Conservation (phyloP, 2,113 vertebrate genomes). For the Fregetta grallaria region DNA sequence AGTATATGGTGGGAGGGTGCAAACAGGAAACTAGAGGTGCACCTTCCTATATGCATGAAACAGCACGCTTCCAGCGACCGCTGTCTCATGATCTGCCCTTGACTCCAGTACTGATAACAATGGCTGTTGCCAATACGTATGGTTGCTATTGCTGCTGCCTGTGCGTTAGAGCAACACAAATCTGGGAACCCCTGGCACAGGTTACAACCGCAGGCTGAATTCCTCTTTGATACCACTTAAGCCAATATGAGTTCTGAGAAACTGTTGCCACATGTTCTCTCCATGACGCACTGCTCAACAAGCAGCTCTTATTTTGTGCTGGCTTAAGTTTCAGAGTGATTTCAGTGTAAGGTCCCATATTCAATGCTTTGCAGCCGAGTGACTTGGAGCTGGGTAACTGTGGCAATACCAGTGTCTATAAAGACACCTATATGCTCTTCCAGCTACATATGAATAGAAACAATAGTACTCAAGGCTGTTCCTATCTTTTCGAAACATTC, state of each 20-base stretch:
- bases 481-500: not conserved
- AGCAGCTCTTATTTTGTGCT: not conserved
- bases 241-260: constrained; percentile 36
- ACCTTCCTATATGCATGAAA: fast-evolving
- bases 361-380: not conserved
- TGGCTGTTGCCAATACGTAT: not conserved
- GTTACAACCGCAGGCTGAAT: constrained; percentile 18
- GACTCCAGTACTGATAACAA: not conserved
- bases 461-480: not conserved
- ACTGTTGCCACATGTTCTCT: not conserved
- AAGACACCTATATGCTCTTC: not conserved
- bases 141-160: not conserved
- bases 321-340: not conserved
- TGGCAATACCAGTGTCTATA: not conserved
- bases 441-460: not conserved
- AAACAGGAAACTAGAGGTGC: not conserved
- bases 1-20: not conserved
- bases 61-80: not conserved
- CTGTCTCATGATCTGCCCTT: not conserved
- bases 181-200: not conserved
- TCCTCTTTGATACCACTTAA: constrained; percentile 28
- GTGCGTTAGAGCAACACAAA: not conserved
- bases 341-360: not conserved
- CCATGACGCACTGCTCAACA: not conserved
- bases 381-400: not conserved